Base-by-base conservation (phyloP, 2,888 invertebrate genomes). In the Orthonevra nobilis region DNA sequence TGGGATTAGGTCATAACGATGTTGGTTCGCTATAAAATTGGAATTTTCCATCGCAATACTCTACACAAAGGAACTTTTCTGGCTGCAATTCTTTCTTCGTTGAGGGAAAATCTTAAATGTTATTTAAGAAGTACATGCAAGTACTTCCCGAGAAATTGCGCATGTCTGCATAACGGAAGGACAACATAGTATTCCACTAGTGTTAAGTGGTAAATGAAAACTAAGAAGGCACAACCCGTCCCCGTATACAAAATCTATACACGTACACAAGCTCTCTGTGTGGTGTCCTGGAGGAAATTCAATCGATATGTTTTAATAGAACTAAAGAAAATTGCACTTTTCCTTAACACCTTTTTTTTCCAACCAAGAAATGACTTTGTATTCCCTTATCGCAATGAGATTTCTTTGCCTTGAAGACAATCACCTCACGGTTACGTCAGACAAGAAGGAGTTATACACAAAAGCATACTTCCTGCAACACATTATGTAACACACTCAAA, bases 121-220 rank as follows among this genome's bases (percentile, higher is more conserved):
- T 15, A 12, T 61, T 28, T 12, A 46, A 61, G n/a, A 17, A 40
- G 20, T 36, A 19, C 48, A 20, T 14, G 20, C 12, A 46, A 54
- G 32, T 54, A 36, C 12, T 54, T 28, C 30, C 6, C 1, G 19
- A 1, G 7, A 56, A 66, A n/a, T 54, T 73, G 79, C 79, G 79
- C 79, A 79, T 79, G 79, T 48, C 61, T 50, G 36, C 54, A 30
- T 48, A 54, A 46, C 10, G 66, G 30, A 60, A 72, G 72, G 77
- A 66, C 46, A 60, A 54, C 63, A n/a, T n/a, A 58, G 30, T 23
- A 23, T 60, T 64, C 46, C 60, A 77, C 72, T 58, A 68, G 60
- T 73, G 79, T 73, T 72, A 73, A 66, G 66, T 73, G 73, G 79
- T 79, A 73, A 73, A 50, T 23, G 28, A 14, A 66, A 72, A 64